Evolutionary conservation across 2,113 vertebrate genomes (phyloP).

Genomic region (Solea senegalensis): DNA sequence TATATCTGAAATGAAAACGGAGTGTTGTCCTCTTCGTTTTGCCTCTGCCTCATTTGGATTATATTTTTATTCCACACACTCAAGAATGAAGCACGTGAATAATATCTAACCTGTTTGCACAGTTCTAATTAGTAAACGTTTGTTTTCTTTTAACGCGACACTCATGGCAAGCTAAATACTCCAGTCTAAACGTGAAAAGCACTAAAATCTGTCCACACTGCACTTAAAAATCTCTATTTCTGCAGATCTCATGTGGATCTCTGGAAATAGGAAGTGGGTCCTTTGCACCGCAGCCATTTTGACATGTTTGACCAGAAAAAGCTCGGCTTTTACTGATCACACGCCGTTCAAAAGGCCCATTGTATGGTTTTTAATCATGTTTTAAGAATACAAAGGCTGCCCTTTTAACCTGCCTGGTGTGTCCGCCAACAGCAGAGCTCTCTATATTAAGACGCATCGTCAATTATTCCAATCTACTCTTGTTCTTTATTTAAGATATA

Average conservation of each 20-base stretch:
- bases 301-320: too few species aligned
- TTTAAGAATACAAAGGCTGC: slow-evolving; percentile 15
- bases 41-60: slow-evolving; percentile 68
- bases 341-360: too few species aligned
- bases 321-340: too few species aligned
- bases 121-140: slow-evolving; percentile 6
- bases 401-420: slow-evolving; percentile 41
- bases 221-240: slow-evolving; percentile 6
- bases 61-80: slow-evolving; percentile 38
- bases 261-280: slow-evolving; percentile 8
- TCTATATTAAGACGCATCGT: slow-evolving; percentile 15
- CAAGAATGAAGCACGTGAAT: slow-evolving; percentile 51
- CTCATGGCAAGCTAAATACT: slow-evolving; percentile 40
- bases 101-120: slow-evolving; percentile 44
- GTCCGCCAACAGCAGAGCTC: slow-evolving; percentile 17
- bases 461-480: slow-evolving; percentile 1
- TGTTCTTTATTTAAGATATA: slow-evolving; percentile 5
- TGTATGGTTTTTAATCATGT: slow-evolving; percentile 1
- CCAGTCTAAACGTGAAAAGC: background rate
- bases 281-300: too few species aligned
- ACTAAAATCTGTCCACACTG: slow-evolving; percentile 2
- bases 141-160: slow-evolving; percentile 10
- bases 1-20: slow-evolving; percentile 68
- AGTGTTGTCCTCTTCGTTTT: slow-evolving; percentile 56
- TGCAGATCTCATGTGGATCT: slow-evolving; percentile 15